A percentile compares a stretch with the other conserved stretches of the same genome.
Conservation (phyloP, 1,140 invertebrate species). For the Gonioctena quinquepunctata region DNA sequence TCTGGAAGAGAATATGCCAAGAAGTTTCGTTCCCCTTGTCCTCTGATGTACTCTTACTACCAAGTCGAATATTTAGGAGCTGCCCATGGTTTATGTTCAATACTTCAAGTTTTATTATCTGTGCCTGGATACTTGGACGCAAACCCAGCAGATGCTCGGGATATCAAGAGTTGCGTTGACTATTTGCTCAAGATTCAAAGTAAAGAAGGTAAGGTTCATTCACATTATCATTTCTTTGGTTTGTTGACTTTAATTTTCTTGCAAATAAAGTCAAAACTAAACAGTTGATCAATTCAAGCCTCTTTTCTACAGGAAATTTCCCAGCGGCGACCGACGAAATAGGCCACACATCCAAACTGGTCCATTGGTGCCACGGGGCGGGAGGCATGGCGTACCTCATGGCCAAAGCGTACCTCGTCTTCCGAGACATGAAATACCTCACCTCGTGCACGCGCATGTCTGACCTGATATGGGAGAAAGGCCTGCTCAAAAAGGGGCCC, state of each 20-base stretch:
- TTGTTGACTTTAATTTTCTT: background rate
- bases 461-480: conserved; percentile 79
- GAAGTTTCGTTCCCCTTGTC: conserved; percentile 63
- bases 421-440: conserved; percentile 75
- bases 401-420: conserved; percentile 78
- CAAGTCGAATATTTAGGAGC: conserved; percentile 84
- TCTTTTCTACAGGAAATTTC: conserved; percentile 72
- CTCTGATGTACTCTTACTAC: conserved; percentile 86
- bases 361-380: conserved; percentile 91
- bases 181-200: conserved; percentile 66
- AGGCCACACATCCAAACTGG: conserved; percentile 64
- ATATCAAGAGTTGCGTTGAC: conserved; percentile 65
- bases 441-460: conserved; percentile 69
- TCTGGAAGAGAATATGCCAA: conserved; percentile 73
- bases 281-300: background rate
- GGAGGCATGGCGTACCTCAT: conserved; percentile 79
- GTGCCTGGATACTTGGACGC: conserved; percentile 67
- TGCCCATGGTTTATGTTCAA: conserved; percentile 74
- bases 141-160: conserved; percentile 58
- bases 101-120: conserved; percentile 67
- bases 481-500: conserved; percentile 80
- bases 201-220: conserved; percentile 39
- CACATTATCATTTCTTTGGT: no score
- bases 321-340: conserved; percentile 77
- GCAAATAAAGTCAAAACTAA: no score